Conservation (phyloP, 2,888 invertebrate species). For the Diploptera punctata region DNA sequence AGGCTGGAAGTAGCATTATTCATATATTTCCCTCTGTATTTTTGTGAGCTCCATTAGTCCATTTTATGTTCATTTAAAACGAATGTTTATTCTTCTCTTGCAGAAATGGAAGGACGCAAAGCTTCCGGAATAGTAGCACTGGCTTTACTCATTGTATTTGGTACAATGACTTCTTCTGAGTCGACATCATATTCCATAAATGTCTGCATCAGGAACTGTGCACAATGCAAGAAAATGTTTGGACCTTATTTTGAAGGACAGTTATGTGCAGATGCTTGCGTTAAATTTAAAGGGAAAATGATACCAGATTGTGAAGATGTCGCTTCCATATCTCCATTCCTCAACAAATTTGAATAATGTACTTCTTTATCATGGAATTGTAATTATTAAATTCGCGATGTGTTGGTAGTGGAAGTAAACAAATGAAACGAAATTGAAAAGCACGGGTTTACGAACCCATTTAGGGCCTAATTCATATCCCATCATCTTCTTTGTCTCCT, state of each 20-base stretch:
- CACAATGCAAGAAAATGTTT: conserved; percentile 88
- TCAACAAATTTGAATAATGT: conserved; percentile 67
- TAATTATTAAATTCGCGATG: too few species aligned
- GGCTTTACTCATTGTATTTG: conserved; percentile 6
- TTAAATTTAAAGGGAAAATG: conserved; percentile 81
- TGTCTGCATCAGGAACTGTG: conserved; percentile 84
- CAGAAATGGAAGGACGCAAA: not conserved
- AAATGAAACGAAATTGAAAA: too few species aligned
- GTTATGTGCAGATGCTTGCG: conserved; percentile 83
- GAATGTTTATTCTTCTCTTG: not conserved
- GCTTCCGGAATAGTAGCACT: not conserved
- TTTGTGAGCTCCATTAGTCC: too few species aligned
- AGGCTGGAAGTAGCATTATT: too few species aligned
- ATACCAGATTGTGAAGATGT: conserved; percentile 87
- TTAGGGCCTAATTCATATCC: too few species aligned
- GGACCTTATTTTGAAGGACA: conserved; percentile 87
- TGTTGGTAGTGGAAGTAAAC: too few species aligned
- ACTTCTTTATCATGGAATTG: too few species aligned
- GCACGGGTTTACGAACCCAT: too few species aligned
- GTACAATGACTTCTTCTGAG: not conserved
- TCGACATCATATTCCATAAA: conserved; percentile 52
- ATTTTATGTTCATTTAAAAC: too few species aligned
- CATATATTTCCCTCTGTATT: too few species aligned
- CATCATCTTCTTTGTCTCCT: too few species aligned
- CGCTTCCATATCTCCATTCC: conserved; percentile 79